Evolutionary conservation across 2,888 invertebrate species (phyloP).

Genomic region (Ochropacha duplaris): DNA sequence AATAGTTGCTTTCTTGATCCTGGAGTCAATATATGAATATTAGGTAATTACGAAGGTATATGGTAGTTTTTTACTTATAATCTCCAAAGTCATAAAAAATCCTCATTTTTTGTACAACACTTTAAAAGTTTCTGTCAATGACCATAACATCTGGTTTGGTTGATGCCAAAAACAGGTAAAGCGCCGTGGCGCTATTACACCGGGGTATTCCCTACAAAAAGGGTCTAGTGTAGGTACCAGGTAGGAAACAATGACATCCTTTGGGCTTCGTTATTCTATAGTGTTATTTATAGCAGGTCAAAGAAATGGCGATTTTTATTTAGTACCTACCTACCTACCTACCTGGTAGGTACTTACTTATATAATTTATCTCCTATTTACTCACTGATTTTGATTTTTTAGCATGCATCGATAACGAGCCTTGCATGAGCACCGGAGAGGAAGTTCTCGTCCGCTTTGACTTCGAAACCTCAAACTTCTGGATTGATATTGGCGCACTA

Average conservation of each 20-base stretch:
- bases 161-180: constrained; percentile 33
- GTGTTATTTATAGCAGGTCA: too few species aligned
- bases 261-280: neutral
- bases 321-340: too few species aligned
- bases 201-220: constrained; percentile 48
- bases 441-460: constrained; percentile 89
- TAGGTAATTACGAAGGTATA: too few species aligned
- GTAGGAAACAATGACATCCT: constrained; percentile 22
- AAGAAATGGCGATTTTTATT: too few species aligned
- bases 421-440: constrained; percentile 88
- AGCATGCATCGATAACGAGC: constrained; percentile 83
- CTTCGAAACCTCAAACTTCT: constrained; percentile 85
- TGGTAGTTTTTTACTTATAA: too few species aligned
- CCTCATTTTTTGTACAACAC: neutral
- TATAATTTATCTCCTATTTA: too few species aligned
- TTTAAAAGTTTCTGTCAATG: neutral
- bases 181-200: constrained; percentile 27
- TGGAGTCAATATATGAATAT: too few species aligned
- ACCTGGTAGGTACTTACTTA: too few species aligned
- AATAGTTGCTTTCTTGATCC: too few species aligned
- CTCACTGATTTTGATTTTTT: constrained; percentile 23
- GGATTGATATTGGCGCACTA: constrained; percentile 86
- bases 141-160: neutral
- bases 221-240: constrained; percentile 39
- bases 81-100: too few species aligned